Base-by-base conservation (phyloP, 2,113 vertebrate genomes). In the Centropus unirufus region DNA sequence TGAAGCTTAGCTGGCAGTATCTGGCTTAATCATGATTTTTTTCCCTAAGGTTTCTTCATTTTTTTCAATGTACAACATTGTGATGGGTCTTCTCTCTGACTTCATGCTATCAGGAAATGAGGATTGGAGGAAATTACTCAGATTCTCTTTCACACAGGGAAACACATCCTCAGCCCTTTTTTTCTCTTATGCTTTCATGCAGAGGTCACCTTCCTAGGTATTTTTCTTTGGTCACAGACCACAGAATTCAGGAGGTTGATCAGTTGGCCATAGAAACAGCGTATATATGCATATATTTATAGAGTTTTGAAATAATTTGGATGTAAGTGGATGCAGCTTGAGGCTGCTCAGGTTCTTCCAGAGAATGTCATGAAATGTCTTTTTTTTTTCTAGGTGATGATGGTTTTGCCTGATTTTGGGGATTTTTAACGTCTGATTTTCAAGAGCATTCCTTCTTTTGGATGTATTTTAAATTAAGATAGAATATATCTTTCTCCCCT, bases 51-150 rank as follows among this genome's bases (percentile, higher is more conserved):
- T 93, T 97, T 94, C 95, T 97, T 95, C 94, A 95, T 58, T 73
- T 96, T 96, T 97, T 97, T 95, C 94, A 96, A 88, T 97, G 96
- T 93, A 96, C 92, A 96, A 96, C 91, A 93, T 94, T 96, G 85
- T 95, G 96, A 97, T 97, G 97, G 97, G 84, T 98, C 96, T 97
- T 97, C 97, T 95, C 84, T 87, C 49, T 97, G 95, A 96, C 93
- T 97, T 97, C 96, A 89, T 97, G 97, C 84, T 97, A 96, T 96
- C 96, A 98, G 95, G 97, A 97, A 97, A 97, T 96, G 91, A 96
- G 94, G 97, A 97, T 95, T 97, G 97, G 95, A 95, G 95, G 97
- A 97, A 97, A 96, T 97, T 97, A 96, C 96, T 97, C 94, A 97
- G 97, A 95, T 97, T 97, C 96, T 97, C 93, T 96, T 95, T 97